Evolutionary conservation across 2,888 invertebrate species (phyloP).

Genomic region (Rhaphigaster nebulosa): DNA sequence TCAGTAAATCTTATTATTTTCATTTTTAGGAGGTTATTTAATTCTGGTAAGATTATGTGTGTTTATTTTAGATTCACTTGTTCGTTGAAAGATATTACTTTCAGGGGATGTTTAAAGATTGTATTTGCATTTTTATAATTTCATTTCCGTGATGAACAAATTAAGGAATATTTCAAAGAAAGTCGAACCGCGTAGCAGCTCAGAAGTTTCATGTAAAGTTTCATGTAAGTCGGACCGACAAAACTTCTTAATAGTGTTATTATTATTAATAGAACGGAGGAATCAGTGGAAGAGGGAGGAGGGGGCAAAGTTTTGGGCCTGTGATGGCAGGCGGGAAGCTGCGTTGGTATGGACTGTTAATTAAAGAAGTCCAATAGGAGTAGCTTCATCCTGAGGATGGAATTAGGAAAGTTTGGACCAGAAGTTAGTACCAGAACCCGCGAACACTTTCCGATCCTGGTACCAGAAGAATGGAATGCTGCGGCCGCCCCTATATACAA

Average conservation of each 20-base stretch:
- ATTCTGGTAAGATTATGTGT: too few relatives aligned
- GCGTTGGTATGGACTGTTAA: constrained; percentile 16
- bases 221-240: background rate
- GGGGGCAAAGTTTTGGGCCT: background rate
- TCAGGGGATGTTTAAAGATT: background rate
- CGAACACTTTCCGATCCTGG: constrained; percentile 14
- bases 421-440: background rate
- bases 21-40: too few relatives aligned
- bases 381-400: background rate
- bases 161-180: too few relatives aligned
- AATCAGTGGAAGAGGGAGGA: background rate
- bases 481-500: background rate
- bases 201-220: too few relatives aligned
- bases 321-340: background rate
- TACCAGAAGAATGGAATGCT: constrained; percentile 27
- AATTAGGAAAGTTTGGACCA: constrained; percentile 34
- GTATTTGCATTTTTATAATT: background rate
- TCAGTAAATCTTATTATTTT: too few relatives aligned
- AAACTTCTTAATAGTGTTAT: constrained; percentile 37
- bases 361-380: constrained; percentile 44
- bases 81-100: too few relatives aligned
- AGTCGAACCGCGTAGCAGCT: too few relatives aligned
- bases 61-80: too few relatives aligned
- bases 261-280: constrained; percentile 38
- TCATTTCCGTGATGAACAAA: background rate